These are phyloP conservation scores for Turnix velox DNA, from an alignment of 2,113 vertebrate genomes.

Conservation along the genomic window DNA sequence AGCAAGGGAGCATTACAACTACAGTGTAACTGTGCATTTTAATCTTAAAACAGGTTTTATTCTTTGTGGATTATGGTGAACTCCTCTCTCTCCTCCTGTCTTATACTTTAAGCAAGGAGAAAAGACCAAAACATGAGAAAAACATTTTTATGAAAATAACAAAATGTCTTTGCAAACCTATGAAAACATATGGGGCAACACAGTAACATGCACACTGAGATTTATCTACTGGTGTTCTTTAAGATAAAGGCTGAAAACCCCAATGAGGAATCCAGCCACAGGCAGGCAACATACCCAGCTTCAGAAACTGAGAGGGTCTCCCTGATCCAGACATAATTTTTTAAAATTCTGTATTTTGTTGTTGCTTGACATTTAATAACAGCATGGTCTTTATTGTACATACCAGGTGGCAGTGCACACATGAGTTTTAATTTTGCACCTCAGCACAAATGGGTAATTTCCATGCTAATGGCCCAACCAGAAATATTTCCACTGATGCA, in stretches of 20 bases:
- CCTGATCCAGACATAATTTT: background rate
- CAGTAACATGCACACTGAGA: background rate
- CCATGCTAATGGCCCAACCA: background rate
- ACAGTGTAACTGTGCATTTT: background rate
- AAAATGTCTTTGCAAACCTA: background rate
- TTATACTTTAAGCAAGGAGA: background rate
- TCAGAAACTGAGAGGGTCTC: background rate
- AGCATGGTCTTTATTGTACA: background rate
- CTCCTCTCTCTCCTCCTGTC: rapidly evolving
- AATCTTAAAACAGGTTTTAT: background rate
- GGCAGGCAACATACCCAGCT: background rate
- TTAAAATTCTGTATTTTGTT: background rate
- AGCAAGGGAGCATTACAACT: background rate
- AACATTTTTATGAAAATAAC: background rate
- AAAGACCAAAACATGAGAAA: background rate
- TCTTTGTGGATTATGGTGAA: background rate
- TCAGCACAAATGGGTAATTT: background rate
- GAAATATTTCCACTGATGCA: background rate
- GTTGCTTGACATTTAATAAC: background rate
- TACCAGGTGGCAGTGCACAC: background rate
- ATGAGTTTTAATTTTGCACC: background rate
- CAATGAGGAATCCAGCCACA: background rate
- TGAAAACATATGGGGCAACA: background rate
- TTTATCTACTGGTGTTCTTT: background rate
- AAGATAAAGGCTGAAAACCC: background rate